phyloP scores from a whole-genome alignment of 2,888 invertebrate genomes.

The Platerodrilus igneus region DNA sequence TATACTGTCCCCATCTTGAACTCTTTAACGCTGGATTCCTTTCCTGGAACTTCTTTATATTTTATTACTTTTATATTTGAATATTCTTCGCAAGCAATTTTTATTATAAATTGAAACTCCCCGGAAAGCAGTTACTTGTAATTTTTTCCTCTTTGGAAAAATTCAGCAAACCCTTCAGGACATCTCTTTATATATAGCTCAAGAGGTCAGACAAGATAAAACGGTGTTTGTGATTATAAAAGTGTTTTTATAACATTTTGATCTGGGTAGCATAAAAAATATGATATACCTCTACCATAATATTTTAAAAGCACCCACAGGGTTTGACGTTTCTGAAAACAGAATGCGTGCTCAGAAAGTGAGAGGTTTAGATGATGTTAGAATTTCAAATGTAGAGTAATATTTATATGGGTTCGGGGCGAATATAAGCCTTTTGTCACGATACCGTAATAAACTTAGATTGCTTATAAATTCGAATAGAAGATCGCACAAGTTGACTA shows the following conservation, averaged over 20 bases:
- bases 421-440: conserved; percentile 33
- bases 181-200: not conserved
- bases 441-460: conserved; percentile 31
- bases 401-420: conserved; percentile 31
- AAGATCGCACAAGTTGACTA: conserved; percentile 28
- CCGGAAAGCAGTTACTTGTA: no score
- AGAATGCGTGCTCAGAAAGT: conserved; percentile 35
- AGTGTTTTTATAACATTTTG: conserved; percentile 18
- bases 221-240: conserved; percentile 8
- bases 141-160: conserved; percentile 3
- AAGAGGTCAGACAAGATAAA: conserved; percentile 9
- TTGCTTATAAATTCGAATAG: conserved; percentile 32
- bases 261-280: conserved; percentile 35
- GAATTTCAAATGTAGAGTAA: conserved; percentile 38
- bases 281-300: conserved; percentile 31
- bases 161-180: conserved; percentile 3
- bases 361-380: conserved; percentile 35
- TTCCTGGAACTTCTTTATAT: no score
- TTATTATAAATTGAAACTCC: no score
- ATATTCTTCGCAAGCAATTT: no score
- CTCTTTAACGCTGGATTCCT: no score
- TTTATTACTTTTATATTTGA: no score
- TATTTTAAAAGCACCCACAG: conserved; percentile 35
- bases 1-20: no score
- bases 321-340: conserved; percentile 31